Evolutionary conservation across 2,113 vertebrate species (phyloP).

Genomic region (Amphilophus citrinellus): DNA sequence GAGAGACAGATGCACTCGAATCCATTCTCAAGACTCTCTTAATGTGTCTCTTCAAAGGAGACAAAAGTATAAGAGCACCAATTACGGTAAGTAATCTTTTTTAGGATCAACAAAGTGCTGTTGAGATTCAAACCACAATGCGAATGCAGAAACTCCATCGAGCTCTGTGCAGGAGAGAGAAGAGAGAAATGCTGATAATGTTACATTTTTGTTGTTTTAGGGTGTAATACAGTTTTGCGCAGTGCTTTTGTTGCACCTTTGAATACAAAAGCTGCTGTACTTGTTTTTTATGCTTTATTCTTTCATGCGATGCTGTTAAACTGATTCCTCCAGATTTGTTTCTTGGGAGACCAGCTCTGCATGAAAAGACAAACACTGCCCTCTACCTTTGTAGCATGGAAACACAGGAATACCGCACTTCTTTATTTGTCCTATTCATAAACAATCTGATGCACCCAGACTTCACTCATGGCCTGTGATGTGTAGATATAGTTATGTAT

Average conservation of each 20-base stretch:
- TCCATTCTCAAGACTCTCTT: slow-evolving; percentile 58
- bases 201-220: not conserved
- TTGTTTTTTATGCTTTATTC: not conserved
- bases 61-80: slow-evolving; percentile 51
- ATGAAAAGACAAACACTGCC: slow-evolving; percentile 76
- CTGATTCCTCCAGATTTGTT: not conserved
- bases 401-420: slow-evolving; percentile 15
- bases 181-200: not conserved
- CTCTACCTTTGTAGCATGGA: slow-evolving; percentile 65
- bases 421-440: not conserved
- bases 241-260: not conserved
- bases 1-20: slow-evolving; percentile 64
- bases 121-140: not conserved
- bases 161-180: not conserved
- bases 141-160: not conserved
- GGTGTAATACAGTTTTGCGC: not conserved
- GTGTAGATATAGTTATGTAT: not conserved
- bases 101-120: slow-evolving; percentile 38
- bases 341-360: not conserved
- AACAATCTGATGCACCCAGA: not conserved
- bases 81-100: slow-evolving; percentile 55
- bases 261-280: not conserved
- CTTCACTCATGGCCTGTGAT: not conserved
- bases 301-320: not conserved
- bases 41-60: slow-evolving; percentile 53